Base-by-base conservation (phyloP, 1,140 invertebrate genomes). In the Lerema accius region DNA sequence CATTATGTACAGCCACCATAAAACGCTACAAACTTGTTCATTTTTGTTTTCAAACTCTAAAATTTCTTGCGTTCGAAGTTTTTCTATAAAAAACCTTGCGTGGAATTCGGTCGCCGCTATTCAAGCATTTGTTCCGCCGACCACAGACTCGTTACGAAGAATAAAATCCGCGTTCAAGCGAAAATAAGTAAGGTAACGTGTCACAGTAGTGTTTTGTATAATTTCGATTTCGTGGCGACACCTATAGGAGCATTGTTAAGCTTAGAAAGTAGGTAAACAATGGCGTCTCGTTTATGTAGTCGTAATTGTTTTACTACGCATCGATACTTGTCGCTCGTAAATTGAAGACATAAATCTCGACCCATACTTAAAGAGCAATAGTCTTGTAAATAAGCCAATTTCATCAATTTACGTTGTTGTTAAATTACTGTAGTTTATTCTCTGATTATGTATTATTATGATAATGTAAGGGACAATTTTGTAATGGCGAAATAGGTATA, bases 191-290 rank as follows among this genome's bases (percentile, higher is more conserved):
- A 73, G 63, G 15, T 45, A 71, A 51, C 53, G 61, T 73, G 65
- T 65, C 75, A 68, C 37, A 42, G 43, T 67, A 65, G 59, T 76
- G 71, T 78, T 76, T 70, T 78, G 73, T 74, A 73, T 73, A 86
- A 82, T 80, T 77, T 32, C 65, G 65, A 81, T 85, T 85, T 83
- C 74, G 69, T 76, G 81, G 64, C 63, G 49, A 71, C 23, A 32
- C 7, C 17, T n/a, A 39, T 19, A 53, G 19, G n/a, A n/a, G 19
- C 39, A 53, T 45, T 43, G 48, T 79, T 78, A 76, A 73, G 75
- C 69, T 80, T 85, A 80, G 81, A 87, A 85, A 87, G 78, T 73
- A 58, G 19, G 37, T 32, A 61, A 28, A 82, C 78, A 84, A 81
- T 82, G 48, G 65, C 26, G 16, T 32, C 26, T 58, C 14, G 16